A percentile compares a stretch with the other conserved stretches of the same genome.
Conservation (phyloP, 2,888 invertebrate species). For the Drosophila mulleri region DNA sequence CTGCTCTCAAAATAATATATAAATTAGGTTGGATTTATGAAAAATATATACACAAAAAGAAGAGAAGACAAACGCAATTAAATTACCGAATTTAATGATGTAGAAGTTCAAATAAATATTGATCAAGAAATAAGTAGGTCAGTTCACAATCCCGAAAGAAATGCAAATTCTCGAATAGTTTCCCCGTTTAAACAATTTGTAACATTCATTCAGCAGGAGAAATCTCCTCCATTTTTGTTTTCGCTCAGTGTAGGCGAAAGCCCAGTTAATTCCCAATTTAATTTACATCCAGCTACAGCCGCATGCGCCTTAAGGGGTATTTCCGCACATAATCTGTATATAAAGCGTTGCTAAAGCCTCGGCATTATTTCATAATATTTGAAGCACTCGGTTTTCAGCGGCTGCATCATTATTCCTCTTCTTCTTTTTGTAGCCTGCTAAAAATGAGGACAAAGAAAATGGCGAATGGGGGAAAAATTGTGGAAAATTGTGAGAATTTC, state of each 20-base stretch:
- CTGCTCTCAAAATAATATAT: not conserved
- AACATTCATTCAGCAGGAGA: not conserved
- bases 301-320: slow-evolving; percentile 16
- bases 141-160: too few relatives aligned
- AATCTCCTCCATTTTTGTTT: not conserved
- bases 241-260: not conserved
- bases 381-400: slow-evolving; percentile 8
- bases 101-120: not conserved
- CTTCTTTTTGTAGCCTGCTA: slow-evolving; percentile 8
- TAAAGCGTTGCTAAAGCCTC: slow-evolving; percentile 22
- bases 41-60: not conserved
- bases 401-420: not conserved
- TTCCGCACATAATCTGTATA: slow-evolving; percentile 31
- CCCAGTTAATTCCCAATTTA: slow-evolving; percentile 11
- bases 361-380: slow-evolving; percentile 22
- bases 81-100: not conserved
- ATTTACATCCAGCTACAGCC: slow-evolving; percentile 16
- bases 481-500: slow-evolving; percentile 48
- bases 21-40: not conserved
- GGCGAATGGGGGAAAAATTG: slow-evolving; percentile 7
- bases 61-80: too few relatives aligned
- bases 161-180: not conserved
- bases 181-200: not conserved
- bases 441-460: slow-evolving; percentile 36
- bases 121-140: too few relatives aligned